phyloP scores from a whole-genome alignment of 2,797 vertebrate species.

The Platalea minor region DNA sequence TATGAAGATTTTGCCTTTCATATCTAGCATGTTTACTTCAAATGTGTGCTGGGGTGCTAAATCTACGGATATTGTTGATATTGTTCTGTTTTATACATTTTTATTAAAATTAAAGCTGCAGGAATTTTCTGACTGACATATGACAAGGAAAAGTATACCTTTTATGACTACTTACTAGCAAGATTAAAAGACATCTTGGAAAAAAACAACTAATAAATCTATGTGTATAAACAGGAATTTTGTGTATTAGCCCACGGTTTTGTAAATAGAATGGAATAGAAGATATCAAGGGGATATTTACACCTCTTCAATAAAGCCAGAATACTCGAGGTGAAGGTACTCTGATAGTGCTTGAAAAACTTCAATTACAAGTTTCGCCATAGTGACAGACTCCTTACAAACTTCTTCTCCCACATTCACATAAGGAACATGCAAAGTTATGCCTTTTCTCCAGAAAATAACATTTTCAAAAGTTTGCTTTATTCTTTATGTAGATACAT shows the following conservation, averaged over 20 bases:
- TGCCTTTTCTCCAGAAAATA: neutral
- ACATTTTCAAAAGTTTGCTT: neutral
- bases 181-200: neutral
- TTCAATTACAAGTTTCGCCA: neutral
- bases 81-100: neutral
- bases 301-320: neutral
- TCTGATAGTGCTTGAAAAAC: neutral
- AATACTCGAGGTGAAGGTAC: neutral
- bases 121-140: neutral
- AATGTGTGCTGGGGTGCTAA: neutral
- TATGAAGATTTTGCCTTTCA: neutral
- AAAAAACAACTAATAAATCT: neutral
- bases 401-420: neutral
- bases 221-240: neutral
- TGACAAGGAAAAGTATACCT: neutral
- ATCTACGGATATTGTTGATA: neutral
- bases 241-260: neutral
- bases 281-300: neutral
- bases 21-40: neutral
- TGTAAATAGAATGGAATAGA: neutral
- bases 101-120: slow-evolving; percentile 2
- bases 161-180: neutral
- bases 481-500: neutral
- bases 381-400: neutral
- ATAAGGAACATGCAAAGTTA: neutral